Conservation (phyloP, 2,888 invertebrate genomes). For the Perizoma flavofasciatum region DNA sequence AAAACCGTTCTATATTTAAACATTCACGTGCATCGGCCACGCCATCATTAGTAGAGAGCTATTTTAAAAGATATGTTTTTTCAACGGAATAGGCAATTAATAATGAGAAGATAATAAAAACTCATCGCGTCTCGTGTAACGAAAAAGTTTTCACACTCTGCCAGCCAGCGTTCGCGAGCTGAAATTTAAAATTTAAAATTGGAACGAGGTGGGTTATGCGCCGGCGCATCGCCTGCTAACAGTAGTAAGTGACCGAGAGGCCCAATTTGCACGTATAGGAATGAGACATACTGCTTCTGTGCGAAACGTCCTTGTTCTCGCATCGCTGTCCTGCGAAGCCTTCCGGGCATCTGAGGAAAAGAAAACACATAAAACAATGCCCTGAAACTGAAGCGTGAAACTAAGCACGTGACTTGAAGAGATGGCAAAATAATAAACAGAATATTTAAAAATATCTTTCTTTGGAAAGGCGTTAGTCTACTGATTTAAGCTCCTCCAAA, state of each 20-base stretch:
- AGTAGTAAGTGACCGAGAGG: constrained; percentile 90
- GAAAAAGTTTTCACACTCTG: constrained; percentile 56
- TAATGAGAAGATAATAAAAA: constrained; percentile 37
- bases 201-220: constrained; percentile 77
- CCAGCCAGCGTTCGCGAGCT: constrained; percentile 57
- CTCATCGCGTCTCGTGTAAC: constrained; percentile 39
- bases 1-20: constrained; percentile 44
- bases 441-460: constrained; percentile 1
- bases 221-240: constrained; percentile 82
- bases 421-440: constrained; percentile 12
- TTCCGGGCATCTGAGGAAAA: constrained; percentile 88
- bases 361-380: constrained; percentile 12
- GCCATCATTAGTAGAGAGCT: constrained; percentile 37
- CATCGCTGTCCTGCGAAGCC: constrained; percentile 92
- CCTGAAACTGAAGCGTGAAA: constrained; percentile 15
- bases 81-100: constrained; percentile 38
- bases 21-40: constrained; percentile 37
- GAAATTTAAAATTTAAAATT: constrained; percentile 65
- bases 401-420: constrained; percentile 16
- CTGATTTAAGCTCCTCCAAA: too few species aligned
- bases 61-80: constrained; percentile 39
- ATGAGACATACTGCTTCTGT: constrained; percentile 91
- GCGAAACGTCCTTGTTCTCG: constrained; percentile 90
- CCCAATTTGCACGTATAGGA: constrained; percentile 91
- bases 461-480: too few species aligned